These are phyloP conservation scores for Columba livia DNA, from an alignment of 2,113 vertebrate species.

Conservation along the genomic window DNA sequence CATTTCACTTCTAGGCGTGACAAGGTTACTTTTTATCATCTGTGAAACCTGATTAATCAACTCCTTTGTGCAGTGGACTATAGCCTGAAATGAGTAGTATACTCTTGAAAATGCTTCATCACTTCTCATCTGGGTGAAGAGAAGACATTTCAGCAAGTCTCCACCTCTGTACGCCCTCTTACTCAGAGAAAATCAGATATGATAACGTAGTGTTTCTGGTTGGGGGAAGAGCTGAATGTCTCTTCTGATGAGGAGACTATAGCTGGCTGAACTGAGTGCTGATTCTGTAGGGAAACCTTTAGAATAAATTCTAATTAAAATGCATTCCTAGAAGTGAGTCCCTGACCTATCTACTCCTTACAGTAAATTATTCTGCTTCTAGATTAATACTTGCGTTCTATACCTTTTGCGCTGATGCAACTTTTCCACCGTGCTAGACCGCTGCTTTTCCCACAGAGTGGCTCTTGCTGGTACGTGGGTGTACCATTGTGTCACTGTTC, in stretches of 20 bases:
- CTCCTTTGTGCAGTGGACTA: neutral
- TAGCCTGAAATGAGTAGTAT: neutral
- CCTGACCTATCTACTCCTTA: slow-evolving; percentile 63
- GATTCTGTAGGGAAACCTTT: slow-evolving; percentile 51
- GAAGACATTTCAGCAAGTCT: neutral
- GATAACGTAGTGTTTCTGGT: neutral
- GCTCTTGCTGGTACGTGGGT: neutral
- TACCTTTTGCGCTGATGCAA: slow-evolving; percentile 47
- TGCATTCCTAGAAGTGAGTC: slow-evolving; percentile 76
- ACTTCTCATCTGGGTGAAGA: neutral
- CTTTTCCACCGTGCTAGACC: slow-evolving; percentile 70
- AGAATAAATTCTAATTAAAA: slow-evolving; percentile 29
- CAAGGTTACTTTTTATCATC: neutral
- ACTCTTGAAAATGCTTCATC: neutral
- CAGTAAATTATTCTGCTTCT: slow-evolving; percentile 75
- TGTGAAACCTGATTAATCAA: neutral
- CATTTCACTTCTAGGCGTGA: neutral
- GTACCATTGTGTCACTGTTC: slow-evolving; percentile 61
- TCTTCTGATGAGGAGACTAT: neutral
- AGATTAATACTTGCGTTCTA: slow-evolving; percentile 46
- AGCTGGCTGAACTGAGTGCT: neutral
- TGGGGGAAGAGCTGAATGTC: slow-evolving; percentile 2
- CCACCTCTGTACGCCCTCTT: neutral
- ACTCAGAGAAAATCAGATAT: neutral
- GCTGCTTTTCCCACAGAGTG: slow-evolving; percentile 60